A percentile compares a stretch with the other conserved stretches of the same genome.
Conservation (phyloP, 1,140 invertebrate species). For the Ceratoteleas bidentatus region DNA sequence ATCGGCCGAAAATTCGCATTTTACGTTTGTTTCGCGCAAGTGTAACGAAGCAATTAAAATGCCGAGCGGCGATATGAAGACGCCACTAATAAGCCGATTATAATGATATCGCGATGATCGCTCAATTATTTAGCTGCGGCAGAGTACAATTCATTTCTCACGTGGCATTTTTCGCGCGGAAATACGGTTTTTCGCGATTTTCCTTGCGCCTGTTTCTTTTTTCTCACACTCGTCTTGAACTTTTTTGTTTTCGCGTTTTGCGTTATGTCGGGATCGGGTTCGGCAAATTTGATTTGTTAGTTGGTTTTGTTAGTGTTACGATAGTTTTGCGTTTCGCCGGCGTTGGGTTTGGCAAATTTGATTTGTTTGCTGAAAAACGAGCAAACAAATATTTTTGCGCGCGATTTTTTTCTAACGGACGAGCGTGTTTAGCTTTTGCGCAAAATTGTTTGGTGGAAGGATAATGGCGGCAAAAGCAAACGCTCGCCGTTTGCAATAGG, state of each 20-base stretch:
- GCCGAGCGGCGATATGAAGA: constrained; percentile 49
- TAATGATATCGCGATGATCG: constrained; percentile 57
- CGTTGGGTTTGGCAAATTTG: too few species aligned
- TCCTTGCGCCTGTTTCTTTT: too few species aligned
- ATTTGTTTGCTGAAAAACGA: too few species aligned
- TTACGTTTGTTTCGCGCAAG: constrained; percentile 36
- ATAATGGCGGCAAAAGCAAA: too few species aligned
- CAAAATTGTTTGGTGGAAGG: too few species aligned
- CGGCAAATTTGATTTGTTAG: background rate
- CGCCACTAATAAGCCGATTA: constrained; percentile 54
- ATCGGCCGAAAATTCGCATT: constrained; percentile 3
- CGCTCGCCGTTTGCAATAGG: too few species aligned
- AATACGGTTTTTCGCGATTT: constrained; percentile 11
- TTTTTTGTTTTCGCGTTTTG: constrained; percentile 11
- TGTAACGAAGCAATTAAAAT: constrained; percentile 58
- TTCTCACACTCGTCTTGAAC: constrained; percentile 10
- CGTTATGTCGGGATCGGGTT: background rate
- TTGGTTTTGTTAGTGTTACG: background rate
- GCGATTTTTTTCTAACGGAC: too few species aligned
- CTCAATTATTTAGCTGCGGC: constrained; percentile 54
- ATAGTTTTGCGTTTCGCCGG: too few species aligned
- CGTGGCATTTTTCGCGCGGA: constrained; percentile 23
- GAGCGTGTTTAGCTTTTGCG: too few species aligned
- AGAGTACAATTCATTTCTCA: constrained; percentile 52
- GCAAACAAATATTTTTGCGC: too few species aligned